A percentile compares a stretch with the other conserved stretches of the same genome.
phyloP scores from a whole-genome alignment of 2,797 vertebrate genomes.

The Lagocephalus sceleratus region DNA sequence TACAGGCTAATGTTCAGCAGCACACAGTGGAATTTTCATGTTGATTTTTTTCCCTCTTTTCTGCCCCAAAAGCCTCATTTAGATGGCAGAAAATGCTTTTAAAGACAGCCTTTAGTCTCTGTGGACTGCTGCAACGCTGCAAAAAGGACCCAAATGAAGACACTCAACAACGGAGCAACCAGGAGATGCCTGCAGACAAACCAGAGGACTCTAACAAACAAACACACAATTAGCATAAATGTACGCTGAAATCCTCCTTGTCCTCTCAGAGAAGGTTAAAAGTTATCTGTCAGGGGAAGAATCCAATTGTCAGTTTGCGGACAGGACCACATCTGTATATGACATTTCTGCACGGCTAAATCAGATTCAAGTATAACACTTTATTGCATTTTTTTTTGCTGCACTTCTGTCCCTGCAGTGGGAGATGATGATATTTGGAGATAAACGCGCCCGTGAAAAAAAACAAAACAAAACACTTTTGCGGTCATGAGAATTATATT shows the following conservation, averaged over 20 bases:
- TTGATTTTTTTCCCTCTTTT: conserved; percentile 39
- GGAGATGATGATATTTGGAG: conserved; percentile 62
- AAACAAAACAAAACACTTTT: conserved; percentile 42
- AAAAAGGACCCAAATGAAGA: conserved; percentile 64
- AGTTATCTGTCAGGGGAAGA: conserved; percentile 38
- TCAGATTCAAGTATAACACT: conserved; percentile 54
- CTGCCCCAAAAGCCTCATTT: conserved; percentile 69
- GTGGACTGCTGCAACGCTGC: conserved; percentile 55
- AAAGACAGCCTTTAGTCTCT: conserved; percentile 66
- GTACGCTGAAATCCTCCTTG: conserved; percentile 37
- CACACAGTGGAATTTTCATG: conserved; percentile 66
- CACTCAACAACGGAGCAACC: conserved; percentile 60
- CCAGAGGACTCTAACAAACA: conserved; percentile 63
- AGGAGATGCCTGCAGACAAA: conserved; percentile 50
- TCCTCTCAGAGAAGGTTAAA: conserved; percentile 32
- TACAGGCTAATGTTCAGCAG: conserved; percentile 61
- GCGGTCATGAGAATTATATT: conserved; percentile 49
- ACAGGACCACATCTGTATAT: conserved; percentile 42
- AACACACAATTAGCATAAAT: conserved; percentile 59
- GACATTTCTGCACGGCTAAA: conserved; percentile 46
- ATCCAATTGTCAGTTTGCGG: conserved; percentile 50
- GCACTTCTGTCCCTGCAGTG: conserved; percentile 40
- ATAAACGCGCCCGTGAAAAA: conserved; percentile 18
- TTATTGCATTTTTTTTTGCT: conserved; percentile 56
- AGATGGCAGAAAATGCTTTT: conserved; percentile 64